Conservation (phyloP, 2,797 vertebrate species). For the Gymnoscopelus microlampas region DNA sequence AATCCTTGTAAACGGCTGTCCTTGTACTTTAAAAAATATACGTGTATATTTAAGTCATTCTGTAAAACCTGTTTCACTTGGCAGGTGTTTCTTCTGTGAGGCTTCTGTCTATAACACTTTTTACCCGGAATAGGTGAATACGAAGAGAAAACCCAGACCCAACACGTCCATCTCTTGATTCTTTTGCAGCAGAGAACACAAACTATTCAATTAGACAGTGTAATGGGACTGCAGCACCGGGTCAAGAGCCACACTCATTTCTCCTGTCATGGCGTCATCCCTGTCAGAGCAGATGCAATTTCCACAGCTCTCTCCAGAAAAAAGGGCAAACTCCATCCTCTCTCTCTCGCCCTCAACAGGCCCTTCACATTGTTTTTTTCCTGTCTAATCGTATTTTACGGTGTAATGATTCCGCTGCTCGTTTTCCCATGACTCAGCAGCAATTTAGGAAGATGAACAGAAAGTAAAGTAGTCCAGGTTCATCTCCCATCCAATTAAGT, state of each 20-base stretch:
- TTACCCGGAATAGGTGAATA: neutral
- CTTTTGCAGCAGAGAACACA: conserved; percentile 56
- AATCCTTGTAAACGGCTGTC: conserved; percentile 9
- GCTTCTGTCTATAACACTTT: neutral
- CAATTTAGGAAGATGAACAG: conserved; percentile 42
- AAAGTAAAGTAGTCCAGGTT: conserved; percentile 25
- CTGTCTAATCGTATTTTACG: conserved; percentile 52
- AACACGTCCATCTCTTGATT: conserved; percentile 45
- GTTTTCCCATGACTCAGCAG: conserved; percentile 63
- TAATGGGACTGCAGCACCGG: conserved; percentile 57
- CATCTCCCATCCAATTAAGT: conserved; percentile 55
- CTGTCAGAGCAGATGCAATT: conserved; percentile 25
- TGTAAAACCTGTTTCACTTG: conserved; percentile 25
- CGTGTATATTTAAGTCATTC: too few relatives aligned
- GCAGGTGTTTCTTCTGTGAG: conserved; percentile 32
- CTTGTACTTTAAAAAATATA: too few relatives aligned
- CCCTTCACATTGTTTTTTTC: conserved; percentile 25
- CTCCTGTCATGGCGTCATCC: conserved; percentile 23
- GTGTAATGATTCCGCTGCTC: conserved; percentile 43
- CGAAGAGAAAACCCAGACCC: conserved; percentile 35
- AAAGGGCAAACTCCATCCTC: conserved; percentile 25
- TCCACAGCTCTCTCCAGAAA: neutral
- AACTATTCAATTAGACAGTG: conserved; percentile 62
- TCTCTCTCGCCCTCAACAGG: conserved; percentile 6
- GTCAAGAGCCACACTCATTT: conserved; percentile 56